Evolutionary conservation across 1,140 invertebrate species (phyloP).

Genomic region (Lordiphosa mommai): DNA sequence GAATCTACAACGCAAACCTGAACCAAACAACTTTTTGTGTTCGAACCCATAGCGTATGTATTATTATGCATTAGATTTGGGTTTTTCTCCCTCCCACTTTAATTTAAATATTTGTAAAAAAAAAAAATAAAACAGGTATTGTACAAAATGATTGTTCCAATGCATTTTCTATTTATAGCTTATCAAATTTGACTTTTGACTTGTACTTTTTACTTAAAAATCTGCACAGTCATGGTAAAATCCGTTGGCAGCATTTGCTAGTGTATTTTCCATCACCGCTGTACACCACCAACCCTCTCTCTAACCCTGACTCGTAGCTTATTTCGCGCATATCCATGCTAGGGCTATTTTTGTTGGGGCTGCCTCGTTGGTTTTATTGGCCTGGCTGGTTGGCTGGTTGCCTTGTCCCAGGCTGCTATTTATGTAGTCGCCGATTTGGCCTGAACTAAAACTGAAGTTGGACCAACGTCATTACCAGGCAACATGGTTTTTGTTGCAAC

Average conservation of each 20-base stretch:
- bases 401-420: slow-evolving; percentile 45
- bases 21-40: too few relatives aligned
- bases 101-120: too few relatives aligned
- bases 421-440: slow-evolving; percentile 48
- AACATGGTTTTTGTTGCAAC: slow-evolving; percentile 20
- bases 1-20: too few relatives aligned
- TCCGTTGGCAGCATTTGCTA: background rate
- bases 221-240: background rate
- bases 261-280: too few relatives aligned
- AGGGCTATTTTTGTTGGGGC: slow-evolving; percentile 45
- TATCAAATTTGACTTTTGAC: slow-evolving; percentile 8
- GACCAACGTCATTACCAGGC: slow-evolving; percentile 45
- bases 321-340: slow-evolving; percentile 46
- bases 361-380: slow-evolving; percentile 69
- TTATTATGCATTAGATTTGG: too few relatives aligned
- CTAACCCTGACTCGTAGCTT: slow-evolving; percentile 1
- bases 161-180: slow-evolving; percentile 1
- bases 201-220: background rate
- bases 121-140: too few relatives aligned
- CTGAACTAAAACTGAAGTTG: slow-evolving; percentile 25
- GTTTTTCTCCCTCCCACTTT: too few relatives aligned
- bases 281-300: too few relatives aligned
- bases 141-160: too few relatives aligned
- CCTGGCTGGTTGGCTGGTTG: slow-evolving; percentile 16
- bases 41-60: too few relatives aligned